phyloP scores from a whole-genome alignment of 2,113 vertebrate species.

The Heliornis fulica region DNA sequence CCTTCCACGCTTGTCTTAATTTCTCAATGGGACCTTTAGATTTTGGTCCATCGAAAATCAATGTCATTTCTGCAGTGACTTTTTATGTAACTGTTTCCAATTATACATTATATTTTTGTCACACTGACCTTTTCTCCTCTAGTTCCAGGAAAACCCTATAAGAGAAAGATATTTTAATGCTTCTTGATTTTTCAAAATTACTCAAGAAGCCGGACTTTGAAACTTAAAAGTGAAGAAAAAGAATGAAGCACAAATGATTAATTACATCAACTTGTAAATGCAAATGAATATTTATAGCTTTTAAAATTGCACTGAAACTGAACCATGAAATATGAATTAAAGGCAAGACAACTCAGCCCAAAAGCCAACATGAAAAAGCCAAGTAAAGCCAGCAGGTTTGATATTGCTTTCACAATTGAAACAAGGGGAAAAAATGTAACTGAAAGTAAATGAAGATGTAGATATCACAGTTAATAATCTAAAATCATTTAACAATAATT shows the following conservation, averaged over 20 bases:
- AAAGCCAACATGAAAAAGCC: conserved; percentile 36
- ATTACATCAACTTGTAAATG: background rate
- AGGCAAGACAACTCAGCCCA: conserved; percentile 19
- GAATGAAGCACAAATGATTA: background rate
- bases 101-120: background rate
- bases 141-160: conserved; percentile 90
- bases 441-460: background rate
- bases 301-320: conserved; percentile 1
- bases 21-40: background rate
- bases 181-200: background rate
- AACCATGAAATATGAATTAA: background rate
- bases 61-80: background rate
- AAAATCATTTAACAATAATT: background rate
- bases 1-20: background rate
- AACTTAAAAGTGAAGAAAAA: conserved; percentile 24
- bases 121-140: conserved; percentile 95
- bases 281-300: conserved; percentile 10
- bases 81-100: background rate
- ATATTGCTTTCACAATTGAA: background rate
- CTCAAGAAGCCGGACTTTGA: background rate
- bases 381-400: background rate
- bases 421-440: background rate
- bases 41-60: background rate
- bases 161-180: conserved; percentile 61
- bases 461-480: background rate